phyloP scores from a whole-genome alignment of 2,797 vertebrate genomes.

The Hemitrygon akajei region DNA sequence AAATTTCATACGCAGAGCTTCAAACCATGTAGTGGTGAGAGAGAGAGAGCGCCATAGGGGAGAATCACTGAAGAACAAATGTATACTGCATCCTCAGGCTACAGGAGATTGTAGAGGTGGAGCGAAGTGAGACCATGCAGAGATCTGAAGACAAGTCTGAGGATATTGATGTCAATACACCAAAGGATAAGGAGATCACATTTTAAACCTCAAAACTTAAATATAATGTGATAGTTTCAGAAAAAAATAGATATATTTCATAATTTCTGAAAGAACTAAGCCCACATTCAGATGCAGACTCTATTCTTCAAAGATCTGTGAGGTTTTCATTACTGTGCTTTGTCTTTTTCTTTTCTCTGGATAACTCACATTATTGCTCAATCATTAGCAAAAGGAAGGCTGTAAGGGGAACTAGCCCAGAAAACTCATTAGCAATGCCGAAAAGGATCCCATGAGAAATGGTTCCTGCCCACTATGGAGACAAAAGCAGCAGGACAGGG shows the following conservation, averaged over 20 bases:
- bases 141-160: neutral
- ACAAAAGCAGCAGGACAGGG: neutral
- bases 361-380: neutral
- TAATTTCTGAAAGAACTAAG: neutral
- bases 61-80: neutral
- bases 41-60: neutral
- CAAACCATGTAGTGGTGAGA: neutral
- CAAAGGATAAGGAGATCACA: neutral
- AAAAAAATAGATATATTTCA: neutral
- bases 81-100: neutral
- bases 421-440: no score
- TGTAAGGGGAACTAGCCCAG: neutral
- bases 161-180: neutral
- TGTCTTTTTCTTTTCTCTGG: neutral
- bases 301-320: neutral
- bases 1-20: no score
- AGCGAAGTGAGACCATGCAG: neutral
- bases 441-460: neutral
- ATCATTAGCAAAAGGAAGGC: neutral
- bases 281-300: neutral
- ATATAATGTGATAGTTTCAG: neutral
- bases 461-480: neutral
- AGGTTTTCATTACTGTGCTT: neutral
- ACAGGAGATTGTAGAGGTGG: neutral
- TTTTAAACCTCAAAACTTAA: neutral